Conservation (phyloP, 1,140 invertebrate genomes). For the Anastrepha obliqua region DNA sequence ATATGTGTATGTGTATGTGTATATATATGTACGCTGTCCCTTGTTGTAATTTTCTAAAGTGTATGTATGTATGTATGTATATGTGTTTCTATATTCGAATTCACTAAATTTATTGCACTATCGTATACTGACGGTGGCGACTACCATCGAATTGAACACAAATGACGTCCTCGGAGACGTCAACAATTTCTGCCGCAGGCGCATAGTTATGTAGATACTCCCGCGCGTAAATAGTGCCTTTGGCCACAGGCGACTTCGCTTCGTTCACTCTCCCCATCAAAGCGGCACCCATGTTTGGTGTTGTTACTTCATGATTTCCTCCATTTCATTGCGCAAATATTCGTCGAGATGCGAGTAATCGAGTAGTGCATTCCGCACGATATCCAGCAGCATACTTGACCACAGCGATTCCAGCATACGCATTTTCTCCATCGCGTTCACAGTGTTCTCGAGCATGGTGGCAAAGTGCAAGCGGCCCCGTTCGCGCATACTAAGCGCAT, state of each 20-base stretch:
- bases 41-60: background rate
- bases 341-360: conserved; percentile 86
- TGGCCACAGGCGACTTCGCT: background rate
- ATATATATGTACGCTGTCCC: background rate
- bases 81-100: background rate
- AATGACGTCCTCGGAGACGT: background rate
- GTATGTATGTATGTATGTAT: conserved; percentile 8
- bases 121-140: background rate
- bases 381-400: conserved; percentile 83
- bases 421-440: conserved; percentile 84
- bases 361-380: conserved; percentile 83
- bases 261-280: background rate
- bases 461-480: conserved; percentile 82
- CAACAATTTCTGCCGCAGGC: background rate
- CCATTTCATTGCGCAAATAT: conserved; percentile 81
- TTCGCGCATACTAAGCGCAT: conserved; percentile 80
- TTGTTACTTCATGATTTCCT: conserved; percentile 69
- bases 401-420: conserved; percentile 83
- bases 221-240: background rate
- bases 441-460: conserved; percentile 81
- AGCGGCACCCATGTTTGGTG: background rate
- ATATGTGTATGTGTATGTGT: conserved; percentile 8
- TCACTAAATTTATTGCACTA: background rate
- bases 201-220: background rate
- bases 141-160: background rate